Base-by-base conservation (phyloP, 1,140 invertebrate genomes). In the Phymorhynchus buccinoides region DNA sequence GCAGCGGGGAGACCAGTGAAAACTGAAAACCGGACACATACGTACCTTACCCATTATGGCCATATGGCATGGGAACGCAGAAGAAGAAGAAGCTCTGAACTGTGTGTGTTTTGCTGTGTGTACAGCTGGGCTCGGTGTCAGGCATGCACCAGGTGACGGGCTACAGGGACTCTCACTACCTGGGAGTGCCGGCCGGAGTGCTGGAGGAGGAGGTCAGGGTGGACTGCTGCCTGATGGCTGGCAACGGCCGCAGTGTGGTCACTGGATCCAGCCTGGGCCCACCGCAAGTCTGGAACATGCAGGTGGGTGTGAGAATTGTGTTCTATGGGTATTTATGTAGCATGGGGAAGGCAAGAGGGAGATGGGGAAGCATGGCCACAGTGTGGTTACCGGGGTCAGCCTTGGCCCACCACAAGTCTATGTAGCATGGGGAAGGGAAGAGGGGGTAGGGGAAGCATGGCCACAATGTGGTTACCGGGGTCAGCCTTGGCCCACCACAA, bases 221-320 rank as follows among this genome's bases (percentile, higher is more conserved):
- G 4, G 93, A 94, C 83, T 93, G 91, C 75, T 92, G 91, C 85
- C 85, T 92, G 44, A 91, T 94, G 88, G 92, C 91, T 7, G 83
- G 79, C 30, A 90, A 92, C 86, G 90, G 92, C 7, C 73, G 86
- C 7, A 92, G 89, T 86, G 93, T 93, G 0, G 89, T 93, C 41
- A 94, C 93, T 4, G 93, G 93, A 9, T 93, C 92, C 39, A 91
- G 90, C 73, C 85, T 90, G 27, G 92, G 93, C 80, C 92, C 93
- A 80, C 93, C 93, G 35, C 93, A 94, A 91, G 90, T 93, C 68
- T 94, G 93, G 93, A 90, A 93, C 79, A 93, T 93, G 91, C 90
- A 89, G 88, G 93, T 93, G 86, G 80, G 86, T 87, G 71, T 30
- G 68, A 27, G 56, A n/a, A n/a, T n/a, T n/a, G n/a, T n/a, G n/a